Base-by-base conservation (phyloP, 1,140 invertebrate species). In the Drosophila tristis region DNA sequence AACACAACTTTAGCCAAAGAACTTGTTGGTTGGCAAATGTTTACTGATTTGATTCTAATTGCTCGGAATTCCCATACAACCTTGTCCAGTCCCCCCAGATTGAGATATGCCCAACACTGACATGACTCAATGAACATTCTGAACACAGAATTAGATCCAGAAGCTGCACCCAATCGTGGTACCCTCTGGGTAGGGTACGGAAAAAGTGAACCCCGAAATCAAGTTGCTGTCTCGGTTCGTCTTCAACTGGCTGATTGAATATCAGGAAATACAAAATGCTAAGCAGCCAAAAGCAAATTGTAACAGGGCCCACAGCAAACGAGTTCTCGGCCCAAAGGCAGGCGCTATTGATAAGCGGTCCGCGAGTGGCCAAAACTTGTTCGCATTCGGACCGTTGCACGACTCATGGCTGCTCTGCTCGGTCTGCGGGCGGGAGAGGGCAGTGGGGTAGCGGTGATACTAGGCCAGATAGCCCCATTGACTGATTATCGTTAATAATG, bases 201-300 rank as follows among this genome's bases (percentile, higher is more conserved):
- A 70, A 65, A 53, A 44, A 53, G 56, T 48, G 61, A 78, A 82
- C 66, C 74, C 62, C 72, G 43, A 63, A 75, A 63, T 59, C 63
- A 47, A 50, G 67, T 68, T 43, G 66, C 62, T 63, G 66, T 59
- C 55, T 50, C 55, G 15, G 44, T 31, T 49, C 50, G 16, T 78
- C 61, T 73, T 71, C 71, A 60, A 55, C 50, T 74, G 66, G 45
- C 75, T 87, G 81, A 87, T 86, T 87, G 76, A 84, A 80, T 51
- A 89, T 80, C 84, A 89, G 84, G 84, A 89, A 89, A 89, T 90
- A 89, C 61, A 89, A 89, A 89, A 89, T 89, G 84, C 84, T 62
- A 89, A 89, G 50, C 73, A 89, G 78, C 53, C 60, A 66, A 82
- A 78, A 77, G 79, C 85, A 84, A 89, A 89, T 84, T 89, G 84